Base-by-base conservation (phyloP, 1,140 invertebrate genomes). In the Papilio aristodemus region DNA sequence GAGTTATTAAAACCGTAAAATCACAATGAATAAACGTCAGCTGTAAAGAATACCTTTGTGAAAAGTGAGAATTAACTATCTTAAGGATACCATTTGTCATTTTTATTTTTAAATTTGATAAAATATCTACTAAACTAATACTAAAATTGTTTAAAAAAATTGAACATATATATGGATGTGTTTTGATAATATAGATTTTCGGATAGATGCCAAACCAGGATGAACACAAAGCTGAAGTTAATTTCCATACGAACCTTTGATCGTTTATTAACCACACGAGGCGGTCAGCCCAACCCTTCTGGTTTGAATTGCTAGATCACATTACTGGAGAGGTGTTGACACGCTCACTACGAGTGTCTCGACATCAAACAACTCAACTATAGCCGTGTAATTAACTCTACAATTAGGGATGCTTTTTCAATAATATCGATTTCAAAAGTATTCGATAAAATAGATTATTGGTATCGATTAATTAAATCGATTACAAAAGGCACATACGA, bases 321-420 rank as follows among this genome's bases (percentile, higher is more conserved):
- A 79, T 86, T 85, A 83, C 80, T 71, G 69, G 70, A 78, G 78
- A 87, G 76, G 81, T 85, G 81, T 87, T 83, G 80, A 85, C 80
- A 78, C 74, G 74, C 43, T 67, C 72, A 70, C 73, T 77, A 71
- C 73, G 74, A 81, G 72, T 80, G 74, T 79, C 75, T 75, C 75
- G 68, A 84, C 77, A 81, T 85, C 84, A 86, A 86, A 84, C 79
- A 83, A 73, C 67, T 57, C 68, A 76, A 81, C 79, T 82, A 78
- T 81, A 68, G 70, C 73, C 74, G 62, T 76, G 73, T 84, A 87
- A 87, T 89, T 84, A 82, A 87, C 78, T 74, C 64, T 66, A 50
- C 39, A 36, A 46, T 66, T 50, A 50, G 11, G 25, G 32, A 50
- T 14, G 62, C 25, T 46, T 27, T 50, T 10, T 50, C 17, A 38